A percentile compares a stretch with the other conserved stretches of the same genome.
Conservation (phyloP, 2,888 invertebrate species). For the Hyles lineata region DNA sequence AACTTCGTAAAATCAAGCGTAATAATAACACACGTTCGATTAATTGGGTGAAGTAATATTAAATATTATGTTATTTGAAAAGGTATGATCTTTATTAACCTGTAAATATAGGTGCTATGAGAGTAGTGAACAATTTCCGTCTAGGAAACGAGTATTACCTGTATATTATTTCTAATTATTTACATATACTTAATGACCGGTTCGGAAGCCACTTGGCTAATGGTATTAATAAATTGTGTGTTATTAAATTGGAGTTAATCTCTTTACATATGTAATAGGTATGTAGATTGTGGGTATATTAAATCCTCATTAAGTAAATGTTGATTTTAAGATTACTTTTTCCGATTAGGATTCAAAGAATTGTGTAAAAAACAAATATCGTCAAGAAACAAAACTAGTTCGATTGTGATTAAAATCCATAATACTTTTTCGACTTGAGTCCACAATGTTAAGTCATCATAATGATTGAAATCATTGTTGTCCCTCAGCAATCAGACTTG, state of each 20-base stretch:
- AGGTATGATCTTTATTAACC: not conserved
- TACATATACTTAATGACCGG: not conserved
- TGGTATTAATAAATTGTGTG: not conserved
- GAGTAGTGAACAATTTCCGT: not conserved
- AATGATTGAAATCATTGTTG: no score
- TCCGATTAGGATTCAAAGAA: no score
- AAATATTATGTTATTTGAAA: not conserved
- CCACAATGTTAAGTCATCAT: no score
- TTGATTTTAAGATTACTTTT: not conserved
- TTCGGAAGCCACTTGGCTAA: not conserved
- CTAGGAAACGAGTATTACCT: constrained; percentile 26
- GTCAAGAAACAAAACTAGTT: no score
- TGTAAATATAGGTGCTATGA: not conserved
- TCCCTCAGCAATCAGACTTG: no score
- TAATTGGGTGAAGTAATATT: no score
- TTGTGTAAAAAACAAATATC: no score
- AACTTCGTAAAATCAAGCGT: no score
- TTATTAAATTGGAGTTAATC: constrained; percentile 4
- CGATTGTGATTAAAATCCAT: no score
- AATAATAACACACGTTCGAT: no score
- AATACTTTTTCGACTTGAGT: no score
- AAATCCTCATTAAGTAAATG: not conserved
- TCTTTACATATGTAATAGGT: not conserved
- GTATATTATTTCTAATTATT: constrained; percentile 4
- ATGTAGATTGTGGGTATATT: not conserved